Evolutionary conservation across 2,797 vertebrate genomes (phyloP).

Genomic region (Bucorvus abyssinicus): DNA sequence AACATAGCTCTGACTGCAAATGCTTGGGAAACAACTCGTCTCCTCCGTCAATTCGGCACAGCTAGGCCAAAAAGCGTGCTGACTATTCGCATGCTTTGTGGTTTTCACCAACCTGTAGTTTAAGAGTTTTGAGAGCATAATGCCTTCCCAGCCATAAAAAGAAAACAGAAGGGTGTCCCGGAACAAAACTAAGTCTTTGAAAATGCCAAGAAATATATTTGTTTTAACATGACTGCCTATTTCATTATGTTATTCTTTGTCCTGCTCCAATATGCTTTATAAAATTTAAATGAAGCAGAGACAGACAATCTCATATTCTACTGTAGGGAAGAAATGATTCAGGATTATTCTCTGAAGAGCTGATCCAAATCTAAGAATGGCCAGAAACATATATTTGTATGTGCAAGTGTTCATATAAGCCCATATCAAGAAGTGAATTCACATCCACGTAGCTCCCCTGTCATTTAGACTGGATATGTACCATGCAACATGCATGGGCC

Average conservation of each 20-base stretch:
- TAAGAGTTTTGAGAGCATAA: conserved; percentile 7
- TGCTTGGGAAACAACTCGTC: not conserved
- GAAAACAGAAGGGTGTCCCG: conserved; percentile 2
- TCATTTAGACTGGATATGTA: not conserved
- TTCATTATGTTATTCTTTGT: not conserved
- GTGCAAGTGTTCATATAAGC: not conserved
- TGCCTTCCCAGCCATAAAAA: not conserved
- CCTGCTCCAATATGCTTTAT: not conserved
- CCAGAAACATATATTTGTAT: not conserved
- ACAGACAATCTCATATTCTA: not conserved
- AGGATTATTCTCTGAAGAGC: not conserved
- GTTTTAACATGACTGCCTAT: not conserved
- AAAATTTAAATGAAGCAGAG: not conserved
- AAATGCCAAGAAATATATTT: not conserved
- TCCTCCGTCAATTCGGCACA: not conserved
- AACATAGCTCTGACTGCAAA: not conserved
- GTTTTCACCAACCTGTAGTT: not conserved
- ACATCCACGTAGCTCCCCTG: not conserved
- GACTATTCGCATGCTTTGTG: not conserved
- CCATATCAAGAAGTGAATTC: not conserved
- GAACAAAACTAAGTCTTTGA: conserved; percentile 41
- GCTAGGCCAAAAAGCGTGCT: not conserved
- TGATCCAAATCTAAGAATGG: not conserved
- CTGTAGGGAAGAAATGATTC: not conserved
- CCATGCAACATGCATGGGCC: not conserved